phyloP scores from a whole-genome alignment of 1,140 invertebrate genomes.

The Musca domestica region DNA sequence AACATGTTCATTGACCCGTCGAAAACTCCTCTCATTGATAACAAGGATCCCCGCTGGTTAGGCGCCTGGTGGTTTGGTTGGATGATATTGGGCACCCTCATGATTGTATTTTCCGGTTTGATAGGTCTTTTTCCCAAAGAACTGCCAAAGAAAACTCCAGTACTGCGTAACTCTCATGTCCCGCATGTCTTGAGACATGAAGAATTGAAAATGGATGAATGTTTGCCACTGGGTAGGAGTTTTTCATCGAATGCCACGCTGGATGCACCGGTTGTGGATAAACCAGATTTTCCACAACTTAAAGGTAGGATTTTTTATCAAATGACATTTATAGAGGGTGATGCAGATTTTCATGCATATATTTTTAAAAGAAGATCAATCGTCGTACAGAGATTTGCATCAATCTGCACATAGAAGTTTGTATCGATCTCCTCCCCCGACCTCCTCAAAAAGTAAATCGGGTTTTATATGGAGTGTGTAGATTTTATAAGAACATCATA shows the following conservation, averaged over 20 bases:
- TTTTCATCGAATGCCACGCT: conserved; percentile 42
- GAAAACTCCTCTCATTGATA: conserved; percentile 62
- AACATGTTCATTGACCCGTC: conserved; percentile 65
- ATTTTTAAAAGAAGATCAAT: no score
- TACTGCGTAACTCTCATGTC: conserved; percentile 39
- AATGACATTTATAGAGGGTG: no score
- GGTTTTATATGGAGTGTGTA: no score
- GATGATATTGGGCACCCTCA: conserved; percentile 60
- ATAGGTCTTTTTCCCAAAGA: conserved; percentile 63
- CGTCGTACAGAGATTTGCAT: no score
- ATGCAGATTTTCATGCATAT: no score
- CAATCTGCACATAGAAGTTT: no score
- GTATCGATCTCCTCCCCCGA: no score
- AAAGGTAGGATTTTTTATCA: no score
- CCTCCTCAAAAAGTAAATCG: no score
- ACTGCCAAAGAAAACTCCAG: conserved; percentile 49
- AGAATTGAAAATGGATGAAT: conserved; percentile 42
- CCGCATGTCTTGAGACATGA: conserved; percentile 45
- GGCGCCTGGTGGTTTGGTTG: conserved; percentile 74
- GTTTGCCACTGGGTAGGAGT: conserved; percentile 37
- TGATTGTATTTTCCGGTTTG: conserved; percentile 61
- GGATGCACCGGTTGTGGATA: conserved; percentile 36
- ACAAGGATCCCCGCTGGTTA: conserved; percentile 64
- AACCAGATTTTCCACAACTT: conserved; percentile 38
- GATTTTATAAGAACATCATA: no score